phyloP scores from a whole-genome alignment of 2,888 invertebrate species.

The Yponomeuta malinellus region DNA sequence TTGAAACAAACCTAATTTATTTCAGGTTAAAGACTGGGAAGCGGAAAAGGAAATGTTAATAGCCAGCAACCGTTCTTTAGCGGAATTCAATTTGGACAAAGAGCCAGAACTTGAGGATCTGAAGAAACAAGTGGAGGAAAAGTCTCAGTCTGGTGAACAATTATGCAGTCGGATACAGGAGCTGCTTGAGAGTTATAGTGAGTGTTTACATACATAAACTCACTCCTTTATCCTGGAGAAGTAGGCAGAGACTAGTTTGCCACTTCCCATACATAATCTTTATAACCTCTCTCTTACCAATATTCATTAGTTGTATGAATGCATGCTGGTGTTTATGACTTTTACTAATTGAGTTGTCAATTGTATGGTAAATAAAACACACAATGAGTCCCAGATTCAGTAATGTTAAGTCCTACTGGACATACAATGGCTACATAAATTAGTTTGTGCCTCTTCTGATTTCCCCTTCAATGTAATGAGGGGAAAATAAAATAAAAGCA shows the following conservation, averaged over 20 bases:
- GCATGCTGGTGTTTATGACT: no score
- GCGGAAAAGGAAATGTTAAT: constrained; percentile 91
- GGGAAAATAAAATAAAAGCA: no score
- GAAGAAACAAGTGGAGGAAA: constrained; percentile 81
- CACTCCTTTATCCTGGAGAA: no score
- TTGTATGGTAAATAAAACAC: no score
- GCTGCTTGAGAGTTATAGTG: constrained; percentile 86
- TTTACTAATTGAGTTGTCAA: no score
- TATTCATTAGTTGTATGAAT: no score
- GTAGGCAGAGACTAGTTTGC: not conserved
- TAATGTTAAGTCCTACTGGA: no score
- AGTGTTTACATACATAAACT: constrained; percentile 35
- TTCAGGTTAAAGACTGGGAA: constrained; percentile 85
- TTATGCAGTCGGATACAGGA: constrained; percentile 83
- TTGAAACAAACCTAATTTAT: constrained; percentile 18
- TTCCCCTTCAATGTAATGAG: no score
- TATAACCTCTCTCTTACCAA: no score
- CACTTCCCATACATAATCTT: not conserved
- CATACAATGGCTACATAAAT: no score
- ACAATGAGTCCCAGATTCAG: no score
- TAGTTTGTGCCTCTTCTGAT: no score
- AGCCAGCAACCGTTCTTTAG: constrained; percentile 91
- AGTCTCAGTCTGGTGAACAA: constrained; percentile 80
- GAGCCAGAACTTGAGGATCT: constrained; percentile 88
- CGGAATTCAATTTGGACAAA: constrained; percentile 91